These are phyloP conservation scores for Lepisosteus osseus DNA, from an alignment of 2,113 vertebrate species.

Conservation along the genomic window DNA sequence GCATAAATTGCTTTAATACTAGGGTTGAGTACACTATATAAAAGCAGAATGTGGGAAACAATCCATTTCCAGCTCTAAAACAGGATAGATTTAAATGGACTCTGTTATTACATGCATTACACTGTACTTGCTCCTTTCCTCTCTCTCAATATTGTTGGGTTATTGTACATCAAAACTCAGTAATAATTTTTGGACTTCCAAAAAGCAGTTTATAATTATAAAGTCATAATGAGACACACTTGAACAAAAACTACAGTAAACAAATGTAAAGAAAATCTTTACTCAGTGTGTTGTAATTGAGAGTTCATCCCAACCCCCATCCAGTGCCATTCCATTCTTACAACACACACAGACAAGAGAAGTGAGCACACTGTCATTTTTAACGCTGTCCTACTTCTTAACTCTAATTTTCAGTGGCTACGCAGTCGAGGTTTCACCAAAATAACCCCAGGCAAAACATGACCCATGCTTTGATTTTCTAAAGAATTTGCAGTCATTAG, in stretches of 20 bases:
- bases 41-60: neutral
- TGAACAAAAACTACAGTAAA: too few relatives aligned
- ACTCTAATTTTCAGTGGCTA: neutral
- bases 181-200: too few relatives aligned
- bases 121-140: too few relatives aligned
- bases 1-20: neutral
- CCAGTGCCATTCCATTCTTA: neutral
- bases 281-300: neutral
- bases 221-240: too few relatives aligned
- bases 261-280: too few relatives aligned
- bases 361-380: neutral
- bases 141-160: too few relatives aligned
- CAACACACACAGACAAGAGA: neutral
- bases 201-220: too few relatives aligned
- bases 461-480: slow-evolving; percentile 2
- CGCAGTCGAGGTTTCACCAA: neutral
- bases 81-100: too few relatives aligned
- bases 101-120: too few relatives aligned
- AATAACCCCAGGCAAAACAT: slow-evolving; percentile 3
- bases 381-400: neutral
- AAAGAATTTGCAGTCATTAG: neutral
- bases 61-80: too few relatives aligned
- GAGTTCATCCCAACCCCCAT: neutral
- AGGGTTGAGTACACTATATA: neutral
- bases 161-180: too few relatives aligned